Evolutionary conservation across 2,888 invertebrate species (phyloP), one percentile per base, ranked within the genome.

Genomic region (Piscicola geometra): DNA sequence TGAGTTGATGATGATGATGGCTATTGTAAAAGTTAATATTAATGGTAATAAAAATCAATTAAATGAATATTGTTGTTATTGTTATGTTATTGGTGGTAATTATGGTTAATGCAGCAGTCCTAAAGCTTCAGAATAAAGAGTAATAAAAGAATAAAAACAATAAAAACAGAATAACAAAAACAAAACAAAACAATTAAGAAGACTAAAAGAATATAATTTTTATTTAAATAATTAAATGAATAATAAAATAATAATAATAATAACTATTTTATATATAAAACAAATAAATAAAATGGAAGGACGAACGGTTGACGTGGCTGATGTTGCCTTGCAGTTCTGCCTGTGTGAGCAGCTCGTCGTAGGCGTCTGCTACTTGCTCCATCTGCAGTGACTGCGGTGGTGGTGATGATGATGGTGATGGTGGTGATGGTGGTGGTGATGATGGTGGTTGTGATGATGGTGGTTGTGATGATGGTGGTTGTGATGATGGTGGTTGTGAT

Each of bases 281-380:
- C 5, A 9, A 41, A 41, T 41, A 41, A 41, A 9, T 9, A 33
- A 5, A n/a, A 72, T 33, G 9, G 71, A n/a, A 32, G 18, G 60
- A 82, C 84, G 83, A 81, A 88, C 88, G 85, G 83, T 91, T 91
- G 18, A 90, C 89, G 79, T 88, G 87, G 80, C 89, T 90, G 71
- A 91, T 86, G 81, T 90, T 88, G 12, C 90, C 90, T 82, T 91
- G 91, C 81, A 91, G 89, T 86, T 91, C 91, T 75, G 89, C 89
- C 81, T 89, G 88, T 18, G 90, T 91, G 9, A 91, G 86, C 77
- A 90, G 83, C 82, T 90, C 90, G 83, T 91, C 90, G 86, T 90
- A 91, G 33, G 89, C 89, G 84, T 91, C 91, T 71, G 90, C 88
- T 60, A 90, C 85, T 77, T 89, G 89, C 84, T 90, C 90, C 36